These are phyloP conservation scores for Boloria euphrosyne DNA, from an alignment of 2,888 invertebrate genomes.

Conservation along the genomic window DNA sequence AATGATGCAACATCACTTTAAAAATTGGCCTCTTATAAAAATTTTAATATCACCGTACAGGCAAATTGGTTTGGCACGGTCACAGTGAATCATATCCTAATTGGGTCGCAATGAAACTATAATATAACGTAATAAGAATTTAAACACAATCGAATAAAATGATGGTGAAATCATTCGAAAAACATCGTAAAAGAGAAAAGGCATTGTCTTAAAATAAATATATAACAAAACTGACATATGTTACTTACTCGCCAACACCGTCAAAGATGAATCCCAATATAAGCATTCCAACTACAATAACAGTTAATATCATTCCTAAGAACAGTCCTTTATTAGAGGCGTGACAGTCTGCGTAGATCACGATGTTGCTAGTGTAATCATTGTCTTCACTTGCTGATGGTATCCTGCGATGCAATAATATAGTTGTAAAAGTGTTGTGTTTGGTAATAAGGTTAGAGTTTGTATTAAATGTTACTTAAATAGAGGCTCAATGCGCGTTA, in stretches of 20 bases:
- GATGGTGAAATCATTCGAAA: too few species aligned
- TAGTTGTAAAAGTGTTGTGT: not conserved
- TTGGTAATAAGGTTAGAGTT: not conserved
- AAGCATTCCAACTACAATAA: constrained; percentile 73
- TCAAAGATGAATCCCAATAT: constrained; percentile 75
- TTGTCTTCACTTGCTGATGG: constrained; percentile 75
- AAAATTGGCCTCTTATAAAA: too few species aligned
- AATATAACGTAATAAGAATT: too few species aligned
- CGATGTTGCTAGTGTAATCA: constrained; percentile 80
- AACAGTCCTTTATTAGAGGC: constrained; percentile 89
- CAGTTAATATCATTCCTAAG: constrained; percentile 84
- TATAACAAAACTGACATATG: constrained; percentile 27
- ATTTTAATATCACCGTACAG: too few species aligned
- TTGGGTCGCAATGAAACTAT: too few species aligned
- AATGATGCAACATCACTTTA: too few species aligned
- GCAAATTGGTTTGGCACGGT: too few species aligned
- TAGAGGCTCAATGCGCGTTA: too few species aligned
- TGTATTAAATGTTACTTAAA: too few species aligned
- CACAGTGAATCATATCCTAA: too few species aligned
- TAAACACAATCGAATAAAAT: too few species aligned
- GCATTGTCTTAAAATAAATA: not conserved
- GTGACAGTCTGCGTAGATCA: constrained; percentile 88
- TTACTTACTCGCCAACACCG: constrained; percentile 78
- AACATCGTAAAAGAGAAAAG: too few species aligned
- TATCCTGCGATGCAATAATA: constrained; percentile 52